Evolutionary conservation across 2,113 vertebrate species (phyloP), one percentile per base, ranked within the genome.

Genomic region (Bostrychus sinensis): DNA sequence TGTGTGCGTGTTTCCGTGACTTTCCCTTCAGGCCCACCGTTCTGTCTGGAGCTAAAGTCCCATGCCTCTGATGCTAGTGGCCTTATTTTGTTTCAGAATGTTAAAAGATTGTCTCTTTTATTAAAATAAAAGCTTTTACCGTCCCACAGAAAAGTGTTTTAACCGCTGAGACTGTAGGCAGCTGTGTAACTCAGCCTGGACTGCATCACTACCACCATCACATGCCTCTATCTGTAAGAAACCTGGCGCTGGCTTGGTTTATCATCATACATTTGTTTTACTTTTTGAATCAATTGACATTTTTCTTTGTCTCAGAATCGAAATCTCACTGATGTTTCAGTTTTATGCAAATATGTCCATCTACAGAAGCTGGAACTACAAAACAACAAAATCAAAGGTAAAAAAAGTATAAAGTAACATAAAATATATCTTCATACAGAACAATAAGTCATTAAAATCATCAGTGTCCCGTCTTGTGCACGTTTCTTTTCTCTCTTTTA

Each of bases 341-440:
- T 96, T 78, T 92, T 99, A 70, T 89, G 76, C 69, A 88, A 68
- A 54, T 98, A 95, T 2, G 0, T 90, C 62, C 91, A 97, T 86
- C 91, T 99, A 1, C 92, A 95, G 80, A 97, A 93, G 78, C 80
- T 99, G 81, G 92, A 97, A n/a, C 83, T 99, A 69, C 91, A 94
- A 22, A 56, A 70, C 81, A 98, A 98, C 90, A 95, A 93, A 88
- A 95, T 99, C 56, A 91, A 88, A 90, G 96, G 96, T 98, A n/a
- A n/a, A n/a, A n/a, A n/a, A n/a, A n/a, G n/a, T n/a, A n/a, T n/a
- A n/a, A n/a, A n/a, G n/a, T n/a, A 55, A 74, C 17, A 51, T 28
- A 28, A 51, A 28, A 30, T n/a, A n/a, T 10, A 8, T 2, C 6
- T 9, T 28, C 26, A 25, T 28, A 5, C 14, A 51, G n/a, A 28